Conservation (phyloP, 1,140 invertebrate species). For the Ladona fulva region DNA sequence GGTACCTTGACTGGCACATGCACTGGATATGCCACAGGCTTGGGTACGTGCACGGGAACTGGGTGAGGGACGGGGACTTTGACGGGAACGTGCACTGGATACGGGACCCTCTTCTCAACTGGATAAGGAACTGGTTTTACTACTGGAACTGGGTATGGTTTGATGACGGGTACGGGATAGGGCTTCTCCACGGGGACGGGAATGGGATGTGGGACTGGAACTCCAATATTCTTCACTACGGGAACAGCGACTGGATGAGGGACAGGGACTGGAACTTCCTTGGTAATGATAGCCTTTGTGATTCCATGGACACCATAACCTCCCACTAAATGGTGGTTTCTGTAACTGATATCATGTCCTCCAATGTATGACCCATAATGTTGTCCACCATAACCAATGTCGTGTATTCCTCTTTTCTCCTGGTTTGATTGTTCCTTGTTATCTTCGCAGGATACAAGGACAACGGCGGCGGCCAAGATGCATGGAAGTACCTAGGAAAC, state of each 20-base stretch:
- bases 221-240: neutral
- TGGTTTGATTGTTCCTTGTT: neutral
- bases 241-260: neutral
- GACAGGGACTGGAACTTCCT: neutral
- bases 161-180: conserved; percentile 3
- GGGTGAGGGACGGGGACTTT: conserved; percentile 16
- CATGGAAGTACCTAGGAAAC: neutral
- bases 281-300: neutral
- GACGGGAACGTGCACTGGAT: conserved; percentile 20
- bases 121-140: conserved; percentile 11
- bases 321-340: neutral
- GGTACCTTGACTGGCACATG: conserved; percentile 18
- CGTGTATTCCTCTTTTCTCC: conserved; percentile 4
- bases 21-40: conserved; percentile 15
- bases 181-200: conserved; percentile 11
- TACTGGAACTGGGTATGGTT: conserved; percentile 3
- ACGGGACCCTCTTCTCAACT: conserved; percentile 14
- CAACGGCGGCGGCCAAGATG: neutral
- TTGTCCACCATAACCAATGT: neutral
- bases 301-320: conserved; percentile 26
- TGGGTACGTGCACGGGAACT: conserved; percentile 1
- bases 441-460: neutral
- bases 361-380: neutral
- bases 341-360: neutral
- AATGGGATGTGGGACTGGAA: neutral